Evolutionary conservation across 2,113 vertebrate genomes (phyloP), one percentile per base, ranked within the genome.

Genomic region (Eurystomus gularis): DNA sequence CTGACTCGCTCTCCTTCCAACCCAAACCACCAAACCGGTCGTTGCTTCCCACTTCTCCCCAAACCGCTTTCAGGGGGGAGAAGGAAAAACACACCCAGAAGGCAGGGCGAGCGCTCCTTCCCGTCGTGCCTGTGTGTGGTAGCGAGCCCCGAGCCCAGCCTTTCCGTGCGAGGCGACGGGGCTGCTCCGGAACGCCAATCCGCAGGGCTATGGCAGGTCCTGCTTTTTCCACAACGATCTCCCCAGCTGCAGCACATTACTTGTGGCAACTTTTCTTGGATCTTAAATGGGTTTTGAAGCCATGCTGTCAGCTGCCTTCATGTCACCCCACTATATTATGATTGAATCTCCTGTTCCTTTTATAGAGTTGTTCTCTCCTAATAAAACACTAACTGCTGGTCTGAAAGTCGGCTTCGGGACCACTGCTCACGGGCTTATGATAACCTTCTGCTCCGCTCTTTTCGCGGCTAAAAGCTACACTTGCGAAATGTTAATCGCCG

Each of bases 291-390:
- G 96, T 98, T 98, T 98, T 97, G 98, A 97, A 98, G 97, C 95
- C 97, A 85, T 94, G 96, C 97, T 98, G 98, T 98, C 98, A 98
- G 97, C 97, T 98, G 98, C 97, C 98, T 98, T 94, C 97, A 96
- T 98, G 98, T 98, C 97, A 97, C 98, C 97, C 97, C 85, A 85
- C 97, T 98, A 94, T 82, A 90, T 95, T 97, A 97, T 97, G 97
- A 98, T 98, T 98, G 98, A 98, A 97, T 96, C 97, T 96, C 98
- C 98, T 98, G 98, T 97, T 98, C 97, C 98, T 98, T 98, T 98
- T 98, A 98, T 98, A 98, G 98, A 98, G 97, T 98, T 98, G 98
- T 98, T 98, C 98, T 98, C 98, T 98, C 97, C 98, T 98, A 98
- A 98, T 98, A 98, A 98, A 98, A 98, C 97, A 98, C 97, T 97